A percentile compares a stretch with the other conserved stretches of the same genome.
Conservation (phyloP, 2,113 vertebrate species). For the Paedocypris sp. region DNA sequence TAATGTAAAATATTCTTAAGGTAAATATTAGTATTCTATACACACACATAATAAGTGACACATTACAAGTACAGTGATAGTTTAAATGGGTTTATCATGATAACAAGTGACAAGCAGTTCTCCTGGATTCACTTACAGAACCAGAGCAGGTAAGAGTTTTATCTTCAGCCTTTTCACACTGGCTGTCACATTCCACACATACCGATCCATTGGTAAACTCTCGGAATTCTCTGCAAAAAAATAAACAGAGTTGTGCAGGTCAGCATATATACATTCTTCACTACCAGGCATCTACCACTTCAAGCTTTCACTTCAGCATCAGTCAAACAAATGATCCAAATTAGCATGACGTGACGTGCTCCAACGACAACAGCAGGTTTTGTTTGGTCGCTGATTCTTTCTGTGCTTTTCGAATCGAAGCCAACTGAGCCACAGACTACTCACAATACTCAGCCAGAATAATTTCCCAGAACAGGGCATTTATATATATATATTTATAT, state of each 20-base stretch:
- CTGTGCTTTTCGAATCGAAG: neutral
- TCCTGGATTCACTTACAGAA: conserved; percentile 63
- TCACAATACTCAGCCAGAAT: neutral
- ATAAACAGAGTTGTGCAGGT: too few relatives aligned
- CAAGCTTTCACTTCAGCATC: neutral
- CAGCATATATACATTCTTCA: too few relatives aligned
- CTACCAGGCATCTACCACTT: too few relatives aligned
- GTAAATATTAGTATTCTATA: too few relatives aligned
- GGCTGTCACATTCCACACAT: conserved; percentile 85
- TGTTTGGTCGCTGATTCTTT: neutral
- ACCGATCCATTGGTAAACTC: conserved; percentile 87
- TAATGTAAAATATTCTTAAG: too few relatives aligned
- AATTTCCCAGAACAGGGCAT: too few relatives aligned
- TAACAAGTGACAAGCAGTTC: too few relatives aligned
- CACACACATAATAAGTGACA: too few relatives aligned
- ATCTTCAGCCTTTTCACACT: conserved; percentile 88
- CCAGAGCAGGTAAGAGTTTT: conserved; percentile 77
- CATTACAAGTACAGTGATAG: too few relatives aligned
- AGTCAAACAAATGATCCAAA: neutral
- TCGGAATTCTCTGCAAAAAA: conserved; percentile 78
- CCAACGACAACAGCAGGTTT: conserved; percentile 1
- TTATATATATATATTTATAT: too few relatives aligned
- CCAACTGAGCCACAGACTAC: conserved; percentile 11
- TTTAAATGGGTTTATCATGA: too few relatives aligned
- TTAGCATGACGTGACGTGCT: neutral